phyloP scores from a whole-genome alignment of 2,113 vertebrate species.

The Ammodytes marinus region DNA sequence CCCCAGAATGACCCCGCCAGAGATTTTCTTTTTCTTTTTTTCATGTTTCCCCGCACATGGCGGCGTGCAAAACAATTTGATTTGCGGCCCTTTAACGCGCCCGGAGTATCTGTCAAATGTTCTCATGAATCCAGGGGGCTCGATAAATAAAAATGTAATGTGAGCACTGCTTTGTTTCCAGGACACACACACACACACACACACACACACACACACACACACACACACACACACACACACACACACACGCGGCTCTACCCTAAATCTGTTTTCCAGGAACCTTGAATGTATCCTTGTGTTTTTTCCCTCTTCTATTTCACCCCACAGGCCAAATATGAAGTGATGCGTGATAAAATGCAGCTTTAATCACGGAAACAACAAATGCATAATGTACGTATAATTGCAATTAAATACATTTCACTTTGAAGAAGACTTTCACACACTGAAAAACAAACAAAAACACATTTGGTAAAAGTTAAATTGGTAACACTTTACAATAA shows the following conservation, averaged over 20 bases:
- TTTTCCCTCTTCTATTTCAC: neutral
- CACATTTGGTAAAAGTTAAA: neutral
- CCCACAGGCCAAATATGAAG: neutral
- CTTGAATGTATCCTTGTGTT: neutral
- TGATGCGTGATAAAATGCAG: constrained; percentile 25
- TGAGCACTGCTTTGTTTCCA: constrained; percentile 55
- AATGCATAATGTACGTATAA: neutral
- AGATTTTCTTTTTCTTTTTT: neutral
- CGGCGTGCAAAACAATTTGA: constrained; percentile 32
- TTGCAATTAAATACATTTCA: neutral
- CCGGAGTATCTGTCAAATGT: constrained; percentile 57
- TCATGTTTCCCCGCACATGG: constrained; percentile 25
- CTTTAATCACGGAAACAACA: constrained; percentile 27
- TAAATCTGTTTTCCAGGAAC: constrained; percentile 56
- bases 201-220: constrained; percentile 34
- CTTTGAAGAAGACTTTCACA: neutral
- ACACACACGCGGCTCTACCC: constrained; percentile 2
- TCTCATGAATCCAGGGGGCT: constrained; percentile 55
- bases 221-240: constrained; percentile 21
- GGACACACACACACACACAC: constrained; percentile 34
- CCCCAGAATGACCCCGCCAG: neutral
- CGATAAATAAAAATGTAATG: constrained; percentile 66
- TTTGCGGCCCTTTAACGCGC: constrained; percentile 41
- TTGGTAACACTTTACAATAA: no score
- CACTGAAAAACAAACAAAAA: constrained; percentile 1